Percentiles rank a stretch among this genome's conserved stretches.
These are phyloP conservation scores for Muscina levida DNA, from an alignment of 2,888 invertebrate genomes.

Conservation along the genomic window DNA sequence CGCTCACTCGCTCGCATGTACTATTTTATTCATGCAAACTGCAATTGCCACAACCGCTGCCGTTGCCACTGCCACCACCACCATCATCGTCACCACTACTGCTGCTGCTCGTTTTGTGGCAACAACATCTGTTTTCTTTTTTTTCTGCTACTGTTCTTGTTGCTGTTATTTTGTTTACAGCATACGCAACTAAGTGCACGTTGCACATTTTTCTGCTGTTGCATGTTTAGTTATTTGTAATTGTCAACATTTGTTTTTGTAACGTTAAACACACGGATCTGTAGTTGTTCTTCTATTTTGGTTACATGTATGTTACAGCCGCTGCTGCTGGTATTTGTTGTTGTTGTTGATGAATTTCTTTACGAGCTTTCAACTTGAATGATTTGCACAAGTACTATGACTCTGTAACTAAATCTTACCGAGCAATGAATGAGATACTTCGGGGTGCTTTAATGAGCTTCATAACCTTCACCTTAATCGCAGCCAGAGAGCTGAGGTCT, in stretches of 20 bases:
- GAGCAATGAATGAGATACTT: slow-evolving; percentile 1
- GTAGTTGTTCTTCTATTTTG: too few species aligned
- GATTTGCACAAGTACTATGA: background rate
- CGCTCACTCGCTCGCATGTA: background rate
- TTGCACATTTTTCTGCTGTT: slow-evolving; percentile 4
- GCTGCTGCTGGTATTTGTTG: slow-evolving; percentile 11
- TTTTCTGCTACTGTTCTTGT: too few species aligned
- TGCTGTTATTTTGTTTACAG: background rate
- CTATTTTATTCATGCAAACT: background rate
- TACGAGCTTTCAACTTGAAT: background rate
- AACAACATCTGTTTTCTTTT: slow-evolving; percentile 9
- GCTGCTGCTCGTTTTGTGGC: slow-evolving; percentile 14
- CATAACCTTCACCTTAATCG: slow-evolving; percentile 62
- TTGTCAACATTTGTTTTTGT: slow-evolving; percentile 30
- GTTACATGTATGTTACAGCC: too few species aligned
- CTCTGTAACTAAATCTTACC: background rate
- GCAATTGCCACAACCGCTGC: background rate
- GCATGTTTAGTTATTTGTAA: slow-evolving; percentile 34
- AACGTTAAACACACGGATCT: background rate
- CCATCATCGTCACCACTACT: background rate
- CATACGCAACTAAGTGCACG: background rate
- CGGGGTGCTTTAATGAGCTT: slow-evolving; percentile 58
- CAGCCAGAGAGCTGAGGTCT: background rate
- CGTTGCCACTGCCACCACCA: too few species aligned
- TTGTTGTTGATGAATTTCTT: slow-evolving; percentile 10